Conservation (phyloP, 1,140 invertebrate species). For the Drosophila arizonae region DNA sequence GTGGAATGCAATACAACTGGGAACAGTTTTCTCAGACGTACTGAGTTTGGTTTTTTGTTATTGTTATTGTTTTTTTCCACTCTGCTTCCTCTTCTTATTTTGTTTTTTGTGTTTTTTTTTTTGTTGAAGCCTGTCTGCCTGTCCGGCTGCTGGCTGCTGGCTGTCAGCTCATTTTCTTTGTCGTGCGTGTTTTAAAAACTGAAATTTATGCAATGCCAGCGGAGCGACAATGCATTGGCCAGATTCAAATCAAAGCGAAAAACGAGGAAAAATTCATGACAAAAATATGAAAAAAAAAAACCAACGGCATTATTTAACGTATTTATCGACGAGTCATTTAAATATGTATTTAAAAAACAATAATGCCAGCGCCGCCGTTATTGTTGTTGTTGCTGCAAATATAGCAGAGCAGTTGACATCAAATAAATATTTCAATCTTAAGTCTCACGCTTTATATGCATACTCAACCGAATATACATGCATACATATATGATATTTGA, state of each 20-base stretch:
- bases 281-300: slow-evolving; percentile 1
- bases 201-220: slow-evolving; percentile 69
- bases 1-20: slow-evolving; percentile 35
- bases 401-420: slow-evolving; percentile 47
- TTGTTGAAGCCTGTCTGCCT: slow-evolving; percentile 6
- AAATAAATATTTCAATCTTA: slow-evolving; percentile 72
- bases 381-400: slow-evolving; percentile 49
- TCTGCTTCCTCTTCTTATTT: not conserved
- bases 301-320: slow-evolving; percentile 71
- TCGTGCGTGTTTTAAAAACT: slow-evolving; percentile 55
- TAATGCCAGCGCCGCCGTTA: slow-evolving; percentile 19
- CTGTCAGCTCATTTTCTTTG: slow-evolving; percentile 45
- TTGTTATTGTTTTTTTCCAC: slow-evolving; percentile 35
- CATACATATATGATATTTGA: slow-evolving; percentile 33
- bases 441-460: slow-evolving; percentile 67
- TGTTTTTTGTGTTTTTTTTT: slow-evolving; percentile 23
- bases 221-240: slow-evolving; percentile 36
- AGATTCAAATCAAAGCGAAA: slow-evolving; percentile 10
- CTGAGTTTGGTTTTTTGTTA: slow-evolving; percentile 25
- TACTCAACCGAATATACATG: slow-evolving; percentile 30
- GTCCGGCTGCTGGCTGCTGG: slow-evolving; percentile 18
- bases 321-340: slow-evolving; percentile 70
- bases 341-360: slow-evolving; percentile 69
- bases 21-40: slow-evolving; percentile 32
- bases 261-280: slow-evolving; percentile 7